These are phyloP conservation scores for Cosmia trapezina DNA, from an alignment of 2,888 invertebrate genomes.

Conservation along the genomic window DNA sequence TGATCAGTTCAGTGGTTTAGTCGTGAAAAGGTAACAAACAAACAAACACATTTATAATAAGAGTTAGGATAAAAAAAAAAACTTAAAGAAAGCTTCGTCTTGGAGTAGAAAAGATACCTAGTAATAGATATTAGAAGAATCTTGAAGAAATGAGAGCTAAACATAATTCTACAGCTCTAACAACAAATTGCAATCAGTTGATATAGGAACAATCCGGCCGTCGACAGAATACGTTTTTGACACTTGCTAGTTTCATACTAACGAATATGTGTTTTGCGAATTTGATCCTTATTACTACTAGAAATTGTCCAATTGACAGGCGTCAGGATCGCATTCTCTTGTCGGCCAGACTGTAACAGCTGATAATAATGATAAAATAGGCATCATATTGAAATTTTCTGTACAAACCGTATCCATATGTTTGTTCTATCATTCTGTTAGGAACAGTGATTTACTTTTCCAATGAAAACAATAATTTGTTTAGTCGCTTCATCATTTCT, in stretches of 20 bases:
- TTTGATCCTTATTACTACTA: too few relatives aligned
- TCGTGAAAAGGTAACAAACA: too few relatives aligned
- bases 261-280: too few relatives aligned
- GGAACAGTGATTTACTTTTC: too few relatives aligned
- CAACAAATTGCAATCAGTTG: not conserved
- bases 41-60: too few relatives aligned
- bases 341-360: not conserved
- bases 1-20: too few relatives aligned
- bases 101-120: not conserved
- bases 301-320: too few relatives aligned
- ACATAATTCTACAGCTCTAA: not conserved
- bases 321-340: too few relatives aligned
- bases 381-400: not conserved
- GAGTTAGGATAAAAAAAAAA: too few relatives aligned
- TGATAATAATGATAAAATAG: not conserved
- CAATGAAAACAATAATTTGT: not conserved
- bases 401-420: not conserved
- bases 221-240: too few relatives aligned
- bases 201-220: not conserved
- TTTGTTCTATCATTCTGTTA: not conserved
- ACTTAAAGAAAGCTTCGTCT: not conserved
- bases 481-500: not conserved
- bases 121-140: not conserved
- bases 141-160: not conserved
- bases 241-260: too few relatives aligned